A percentile compares a stretch with the other conserved stretches of the same genome.
phyloP scores from a whole-genome alignment of 53 echinoderm and acorn worm genomes.

The Temnopleurus reevesii region DNA sequence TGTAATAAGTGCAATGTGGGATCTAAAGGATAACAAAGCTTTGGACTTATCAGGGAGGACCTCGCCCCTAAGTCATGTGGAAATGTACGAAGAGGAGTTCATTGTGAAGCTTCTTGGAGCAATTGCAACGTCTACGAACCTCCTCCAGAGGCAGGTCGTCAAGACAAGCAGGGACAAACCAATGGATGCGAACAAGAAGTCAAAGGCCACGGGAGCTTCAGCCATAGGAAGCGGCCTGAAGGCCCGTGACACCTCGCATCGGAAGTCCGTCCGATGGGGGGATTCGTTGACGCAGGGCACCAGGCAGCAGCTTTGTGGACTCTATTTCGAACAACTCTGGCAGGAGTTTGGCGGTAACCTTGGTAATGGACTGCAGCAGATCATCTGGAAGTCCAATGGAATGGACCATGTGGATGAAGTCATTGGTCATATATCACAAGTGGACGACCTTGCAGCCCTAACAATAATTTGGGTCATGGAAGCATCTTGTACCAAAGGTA shows the following conservation, averaged over 20 bases:
- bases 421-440: conserved; percentile 79
- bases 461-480: conserved; percentile 74
- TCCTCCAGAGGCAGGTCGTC: conserved; percentile 81
- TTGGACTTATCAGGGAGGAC: conserved; percentile 72
- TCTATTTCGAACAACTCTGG: conserved; percentile 92
- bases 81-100: conserved; percentile 91
- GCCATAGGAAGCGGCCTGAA: conserved; percentile 8
- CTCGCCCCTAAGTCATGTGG: conserved; percentile 83
- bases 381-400: conserved; percentile 50
- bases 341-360: conserved; percentile 72
- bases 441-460: conserved; percentile 68
- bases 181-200: background rate
- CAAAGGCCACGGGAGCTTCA: background rate
- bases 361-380: conserved; percentile 20
- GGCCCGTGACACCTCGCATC: conserved; percentile 60
- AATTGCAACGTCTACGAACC: conserved; percentile 83
- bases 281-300: conserved; percentile 82
- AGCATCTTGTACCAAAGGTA: conserved; percentile 75
- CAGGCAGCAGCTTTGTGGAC: conserved; percentile 72
- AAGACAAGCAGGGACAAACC: conserved; percentile 43
- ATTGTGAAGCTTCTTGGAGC: conserved; percentile 84
- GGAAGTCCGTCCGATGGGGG: conserved; percentile 97
- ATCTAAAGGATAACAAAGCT: conserved; percentile 68
- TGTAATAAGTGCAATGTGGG: conserved; percentile 63
- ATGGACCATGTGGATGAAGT: conserved; percentile 65